Evolutionary conservation across 2,113 vertebrate species (phyloP).

Genomic region (Charadrius vociferus): DNA sequence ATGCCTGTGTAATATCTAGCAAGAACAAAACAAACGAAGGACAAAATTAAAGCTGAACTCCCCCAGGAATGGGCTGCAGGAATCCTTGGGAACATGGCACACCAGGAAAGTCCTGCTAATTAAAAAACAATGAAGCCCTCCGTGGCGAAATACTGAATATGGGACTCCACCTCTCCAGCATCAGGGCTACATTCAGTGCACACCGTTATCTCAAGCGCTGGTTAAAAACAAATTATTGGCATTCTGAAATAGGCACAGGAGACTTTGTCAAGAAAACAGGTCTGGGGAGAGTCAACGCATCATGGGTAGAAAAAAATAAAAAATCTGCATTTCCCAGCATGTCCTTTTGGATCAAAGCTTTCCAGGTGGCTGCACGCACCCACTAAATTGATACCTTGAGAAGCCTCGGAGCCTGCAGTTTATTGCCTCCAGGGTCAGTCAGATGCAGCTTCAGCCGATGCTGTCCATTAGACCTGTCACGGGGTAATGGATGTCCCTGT

Average conservation of each 20-base stretch:
- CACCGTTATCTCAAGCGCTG: background rate
- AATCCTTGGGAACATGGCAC: background rate
- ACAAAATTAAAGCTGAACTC: background rate
- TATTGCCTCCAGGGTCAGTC: background rate
- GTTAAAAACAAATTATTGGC: background rate
- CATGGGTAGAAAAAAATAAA: background rate
- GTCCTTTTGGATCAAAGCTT: background rate
- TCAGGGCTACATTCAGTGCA: background rate
- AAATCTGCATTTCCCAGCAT: background rate
- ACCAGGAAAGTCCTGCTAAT: background rate
- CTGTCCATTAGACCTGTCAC: background rate
- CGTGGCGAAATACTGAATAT: background rate
- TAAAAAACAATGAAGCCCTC: background rate
- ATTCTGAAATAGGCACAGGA: background rate
- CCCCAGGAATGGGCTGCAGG: background rate
- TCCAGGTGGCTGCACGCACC: background rate
- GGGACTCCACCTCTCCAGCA: background rate
- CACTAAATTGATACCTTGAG: background rate
- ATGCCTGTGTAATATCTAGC: background rate
- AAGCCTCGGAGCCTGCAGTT: background rate
- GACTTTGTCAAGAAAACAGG: background rate
- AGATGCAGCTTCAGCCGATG: background rate
- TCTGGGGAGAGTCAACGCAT: background rate
- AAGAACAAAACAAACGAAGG: background rate
- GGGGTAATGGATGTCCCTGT: accelerated